phyloP scores from a whole-genome alignment of 2,797 vertebrate species.

The Gymnoscopelus braueri region DNA sequence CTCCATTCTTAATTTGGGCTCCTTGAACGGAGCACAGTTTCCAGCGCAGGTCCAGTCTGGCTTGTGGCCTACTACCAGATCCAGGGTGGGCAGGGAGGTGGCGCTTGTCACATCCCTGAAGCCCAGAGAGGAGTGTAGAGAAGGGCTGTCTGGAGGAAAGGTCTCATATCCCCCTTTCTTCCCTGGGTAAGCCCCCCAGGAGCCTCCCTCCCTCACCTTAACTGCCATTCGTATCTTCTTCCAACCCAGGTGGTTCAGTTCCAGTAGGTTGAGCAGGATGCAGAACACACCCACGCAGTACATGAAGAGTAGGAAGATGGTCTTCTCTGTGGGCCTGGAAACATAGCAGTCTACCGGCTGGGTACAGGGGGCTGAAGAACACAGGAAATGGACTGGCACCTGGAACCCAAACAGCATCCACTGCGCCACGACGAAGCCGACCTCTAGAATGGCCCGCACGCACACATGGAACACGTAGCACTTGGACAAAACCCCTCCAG shows the following conservation, averaged over 20 bases:
- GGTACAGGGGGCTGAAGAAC: conserved; percentile 86
- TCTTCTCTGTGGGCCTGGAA: conserved; percentile 95
- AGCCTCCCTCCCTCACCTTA: conserved; percentile 38
- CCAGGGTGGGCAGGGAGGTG: conserved; percentile 74
- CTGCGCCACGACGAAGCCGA: conserved; percentile 91
- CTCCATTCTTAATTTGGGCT: conserved; percentile 27
- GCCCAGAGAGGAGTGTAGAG: conserved; percentile 56
- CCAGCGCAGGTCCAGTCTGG: conserved; percentile 74
- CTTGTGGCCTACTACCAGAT: conserved; percentile 76
- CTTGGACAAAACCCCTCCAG: conserved; percentile 84
- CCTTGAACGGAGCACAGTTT: conserved; percentile 55
- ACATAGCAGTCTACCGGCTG: conserved; percentile 95
- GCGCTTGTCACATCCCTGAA: conserved; percentile 74
- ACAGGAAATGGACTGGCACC: conserved; percentile 88
- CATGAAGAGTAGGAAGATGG: conserved; percentile 95
- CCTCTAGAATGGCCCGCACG: conserved; percentile 86
- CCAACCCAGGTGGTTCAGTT: conserved; percentile 94
- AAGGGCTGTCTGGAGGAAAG: conserved; percentile 62
- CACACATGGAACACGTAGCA: conserved; percentile 92
- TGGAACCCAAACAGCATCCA: conserved; percentile 93
- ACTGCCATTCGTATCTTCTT: conserved; percentile 76
- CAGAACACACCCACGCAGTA: conserved; percentile 93
- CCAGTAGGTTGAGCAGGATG: conserved; percentile 90
- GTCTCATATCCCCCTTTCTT: conserved; percentile 60
- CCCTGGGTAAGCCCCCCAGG: conserved; percentile 43